Percentiles rank a stretch among this genome's conserved stretches.
These are phyloP conservation scores for Alectura lathami DNA, from an alignment of 2,113 vertebrate species.

Conservation along the genomic window DNA sequence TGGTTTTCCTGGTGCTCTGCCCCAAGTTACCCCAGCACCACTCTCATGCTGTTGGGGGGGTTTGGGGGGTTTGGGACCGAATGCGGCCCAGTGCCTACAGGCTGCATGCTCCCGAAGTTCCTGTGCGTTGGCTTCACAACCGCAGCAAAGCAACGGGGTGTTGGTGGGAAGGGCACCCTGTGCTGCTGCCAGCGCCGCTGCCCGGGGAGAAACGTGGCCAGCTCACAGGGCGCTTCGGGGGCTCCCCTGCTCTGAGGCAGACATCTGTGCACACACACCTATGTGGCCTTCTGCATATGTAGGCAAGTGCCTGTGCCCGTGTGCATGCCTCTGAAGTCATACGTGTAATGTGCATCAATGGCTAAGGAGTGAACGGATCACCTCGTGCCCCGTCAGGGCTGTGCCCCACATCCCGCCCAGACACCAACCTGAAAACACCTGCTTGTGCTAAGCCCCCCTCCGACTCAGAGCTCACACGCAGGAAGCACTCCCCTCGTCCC, in stretches of 20 bases:
- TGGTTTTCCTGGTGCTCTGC: not conserved
- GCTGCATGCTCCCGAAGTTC: not conserved
- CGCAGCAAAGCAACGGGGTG: rapidly evolving
- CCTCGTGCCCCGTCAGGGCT: not conserved
- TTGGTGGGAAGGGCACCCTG: rapidly evolving
- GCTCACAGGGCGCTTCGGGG: rapidly evolving
- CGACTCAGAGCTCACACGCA: not conserved
- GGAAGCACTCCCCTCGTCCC: too few species aligned
- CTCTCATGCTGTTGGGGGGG: rapidly evolving
- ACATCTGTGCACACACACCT: not conserved
- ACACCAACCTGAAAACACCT: too few species aligned
- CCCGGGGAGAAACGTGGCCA: rapidly evolving
- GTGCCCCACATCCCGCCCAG: too few species aligned
- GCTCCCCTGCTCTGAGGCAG: not conserved
- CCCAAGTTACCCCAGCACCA: not conserved
- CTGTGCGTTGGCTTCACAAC: not conserved
- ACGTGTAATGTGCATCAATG: not conserved
- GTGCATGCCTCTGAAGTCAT: not conserved
- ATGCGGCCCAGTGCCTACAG: rapidly evolving
- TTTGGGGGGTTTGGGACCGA: not conserved
- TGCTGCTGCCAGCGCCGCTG: rapidly evolving
- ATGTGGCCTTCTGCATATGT: too few species aligned
- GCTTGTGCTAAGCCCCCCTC: too few species aligned
- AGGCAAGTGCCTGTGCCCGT: not conserved
- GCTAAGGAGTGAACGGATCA: not conserved